These are phyloP conservation scores for Caenorhabditis auriculariae DNA, from an alignment of 2,888 invertebrate species.

Conservation along the genomic window DNA sequence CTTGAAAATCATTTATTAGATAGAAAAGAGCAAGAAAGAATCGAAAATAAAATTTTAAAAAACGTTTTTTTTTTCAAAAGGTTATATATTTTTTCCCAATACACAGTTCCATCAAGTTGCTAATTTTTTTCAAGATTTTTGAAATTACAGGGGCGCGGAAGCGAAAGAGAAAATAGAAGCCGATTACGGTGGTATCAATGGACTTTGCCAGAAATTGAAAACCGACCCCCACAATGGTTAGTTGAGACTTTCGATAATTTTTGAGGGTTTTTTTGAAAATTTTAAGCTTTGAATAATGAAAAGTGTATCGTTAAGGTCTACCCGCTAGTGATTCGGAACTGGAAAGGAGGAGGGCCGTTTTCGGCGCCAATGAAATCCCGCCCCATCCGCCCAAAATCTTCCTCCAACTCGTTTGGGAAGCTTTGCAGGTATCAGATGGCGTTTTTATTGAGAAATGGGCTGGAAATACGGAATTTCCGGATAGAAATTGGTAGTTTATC, in stretches of 20 bases:
- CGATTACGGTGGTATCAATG: slow-evolving; percentile 71
- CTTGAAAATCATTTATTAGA: too few relatives aligned
- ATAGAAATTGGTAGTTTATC: too few relatives aligned
- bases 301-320: slow-evolving; percentile 6
- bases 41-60: too few relatives aligned
- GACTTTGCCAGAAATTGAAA: slow-evolving; percentile 91
- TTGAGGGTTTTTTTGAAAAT: neutral
- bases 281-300: neutral
- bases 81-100: too few relatives aligned
- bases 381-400: slow-evolving; percentile 61
- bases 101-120: too few relatives aligned
- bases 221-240: slow-evolving; percentile 89
- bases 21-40: too few relatives aligned
- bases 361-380: slow-evolving; percentile 60
- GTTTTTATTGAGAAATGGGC: slow-evolving; percentile 1
- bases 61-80: too few relatives aligned
- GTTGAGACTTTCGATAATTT: neutral
- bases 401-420: slow-evolving; percentile 58
- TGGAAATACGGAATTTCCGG: too few relatives aligned
- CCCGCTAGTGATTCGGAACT: slow-evolving; percentile 34
- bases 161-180: slow-evolving; percentile 53
- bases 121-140: neutral
- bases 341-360: slow-evolving; percentile 46
- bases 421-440: slow-evolving; percentile 57
- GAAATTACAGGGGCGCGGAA: slow-evolving; percentile 48